Base-by-base conservation (phyloP, 1,140 invertebrate species). In the Phocides pigmalion region DNA sequence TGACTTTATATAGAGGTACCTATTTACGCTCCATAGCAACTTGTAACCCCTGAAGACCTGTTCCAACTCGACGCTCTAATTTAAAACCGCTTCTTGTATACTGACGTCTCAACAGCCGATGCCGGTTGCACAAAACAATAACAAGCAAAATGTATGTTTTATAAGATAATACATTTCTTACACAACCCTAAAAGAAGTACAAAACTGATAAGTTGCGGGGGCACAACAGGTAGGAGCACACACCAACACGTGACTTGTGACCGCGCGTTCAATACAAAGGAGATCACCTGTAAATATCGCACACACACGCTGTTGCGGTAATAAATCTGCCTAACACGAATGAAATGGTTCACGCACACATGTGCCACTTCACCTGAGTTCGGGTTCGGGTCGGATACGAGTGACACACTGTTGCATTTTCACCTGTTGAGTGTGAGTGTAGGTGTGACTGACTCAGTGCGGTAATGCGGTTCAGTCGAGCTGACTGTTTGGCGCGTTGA, bases 311-410 rank as follows among this genome's bases (percentile, higher is more conserved):
- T 15, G 37, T 49, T 51, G 46, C 19, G 65, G 73, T 72, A 82
- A 87, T 87, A 88, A 88, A 89, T 87, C 84, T 81, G 77, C 65
- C 73, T 68, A 83, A 84, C 82, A 80, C 85, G 84, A 80, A 74
- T 80, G 81, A 87, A 87, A 86, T 90, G 74, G 87, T 89, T 51
- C 84, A 90, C 86, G 39, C 87, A 84, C 81, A 87, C 84, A 78
- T 19, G 62, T 53, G 53, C 11, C 25, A 20, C 46, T 68, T 79
- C 79, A 80, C 80, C 82, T 79, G 79, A 76, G 80, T 83, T 82
- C 72, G 61, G 71, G 74, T 47, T 53, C 69, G 58, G 82, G 83
- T 85, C 81, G 81, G 51, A 61, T 74, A 66, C 76, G 76, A 80
- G 82, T 81, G 76, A 84, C 82, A 82, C 84, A 87, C 84, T 79